These are phyloP conservation scores for Agrotis ipsilon DNA, from an alignment of 2,888 invertebrate genomes.

Conservation along the genomic window DNA sequence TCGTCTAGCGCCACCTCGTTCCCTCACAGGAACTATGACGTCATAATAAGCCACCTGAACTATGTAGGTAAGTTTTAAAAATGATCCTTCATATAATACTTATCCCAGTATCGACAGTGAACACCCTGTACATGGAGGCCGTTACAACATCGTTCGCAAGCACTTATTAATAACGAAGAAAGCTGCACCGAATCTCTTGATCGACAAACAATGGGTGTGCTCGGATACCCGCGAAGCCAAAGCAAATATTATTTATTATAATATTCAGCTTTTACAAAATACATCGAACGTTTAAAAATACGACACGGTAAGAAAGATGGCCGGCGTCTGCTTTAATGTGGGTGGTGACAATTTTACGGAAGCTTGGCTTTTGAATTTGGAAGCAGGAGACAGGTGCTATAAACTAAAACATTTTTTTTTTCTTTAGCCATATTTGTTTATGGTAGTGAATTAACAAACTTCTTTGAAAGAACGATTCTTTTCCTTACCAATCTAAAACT, in stretches of 20 bases:
- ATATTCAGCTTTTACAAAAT: constrained; percentile 69
- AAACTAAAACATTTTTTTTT: background rate
- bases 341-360: constrained; percentile 48
- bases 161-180: constrained; percentile 90
- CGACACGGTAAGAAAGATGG: constrained; percentile 50
- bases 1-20: too few species aligned
- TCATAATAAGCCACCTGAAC: too few species aligned
- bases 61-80: background rate
- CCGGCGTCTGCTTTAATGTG: constrained; percentile 23
- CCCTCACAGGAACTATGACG: too few species aligned
- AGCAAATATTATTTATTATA: constrained; percentile 72
- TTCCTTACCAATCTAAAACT: too few species aligned
- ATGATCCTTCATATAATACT: too few species aligned
- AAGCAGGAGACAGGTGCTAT: background rate
- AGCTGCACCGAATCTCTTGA: constrained; percentile 86
- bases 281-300: constrained; percentile 57
- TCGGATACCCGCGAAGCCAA: constrained; percentile 76
- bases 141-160: constrained; percentile 85
- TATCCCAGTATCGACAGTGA: too few species aligned
- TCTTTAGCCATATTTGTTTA: background rate
- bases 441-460: background rate
- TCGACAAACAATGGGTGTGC: constrained; percentile 87
- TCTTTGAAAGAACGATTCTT: too few species aligned
- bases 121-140: constrained; percentile 78
- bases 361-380: constrained; percentile 10